Evolutionary conservation across 2,888 invertebrate genomes (phyloP), one percentile per base, ranked within the genome.

Genomic region (Acronicta alni): DNA sequence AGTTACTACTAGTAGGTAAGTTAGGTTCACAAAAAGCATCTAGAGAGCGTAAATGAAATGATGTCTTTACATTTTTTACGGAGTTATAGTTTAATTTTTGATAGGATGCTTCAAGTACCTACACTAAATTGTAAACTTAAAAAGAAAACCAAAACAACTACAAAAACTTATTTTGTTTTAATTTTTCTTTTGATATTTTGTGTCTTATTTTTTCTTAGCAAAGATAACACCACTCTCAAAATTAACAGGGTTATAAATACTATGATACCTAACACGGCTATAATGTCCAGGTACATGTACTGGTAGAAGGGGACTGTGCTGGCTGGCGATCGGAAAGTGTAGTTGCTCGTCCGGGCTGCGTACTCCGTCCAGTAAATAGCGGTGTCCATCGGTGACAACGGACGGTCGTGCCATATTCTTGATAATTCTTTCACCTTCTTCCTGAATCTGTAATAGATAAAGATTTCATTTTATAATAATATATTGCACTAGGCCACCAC

Each of bases 331-430:
- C 89, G 84, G 77, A 95, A 86, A 1, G 84, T 84, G 14, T 85
- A 74, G 61, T 95, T 94, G 26, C 85, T 85, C 65, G 95, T 89
- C 30, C 91, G 88, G 0, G 95, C 95, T 0, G 95, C 95, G 75
- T 95, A 96, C 81, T 96, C 96, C 0, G 95, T 94, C 96, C 96
- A 96, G 77, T 93, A 96, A 35, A 95, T 86, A 17, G 96, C 96
- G 16, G 92, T 95, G 47, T 96, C 95, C 86, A 95, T 87, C 0
- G 96, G 90, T 0, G 95, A 89, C 63, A 91, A 78, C 0, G 95
- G 96, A 16, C 95, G 91, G 75, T 96, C 95, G 54, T 90, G 91
- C 91, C 95, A 96, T n/a, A 94, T 84, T 55, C 82, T 89, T 2
- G 95, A 95, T 2, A 95, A 73, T 39, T 85, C 85, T 70, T 95